A percentile compares a stretch with the other conserved stretches of the same genome.
phyloP scores from a whole-genome alignment of 2,797 vertebrate species.

The Enteromius fasciolatus region DNA sequence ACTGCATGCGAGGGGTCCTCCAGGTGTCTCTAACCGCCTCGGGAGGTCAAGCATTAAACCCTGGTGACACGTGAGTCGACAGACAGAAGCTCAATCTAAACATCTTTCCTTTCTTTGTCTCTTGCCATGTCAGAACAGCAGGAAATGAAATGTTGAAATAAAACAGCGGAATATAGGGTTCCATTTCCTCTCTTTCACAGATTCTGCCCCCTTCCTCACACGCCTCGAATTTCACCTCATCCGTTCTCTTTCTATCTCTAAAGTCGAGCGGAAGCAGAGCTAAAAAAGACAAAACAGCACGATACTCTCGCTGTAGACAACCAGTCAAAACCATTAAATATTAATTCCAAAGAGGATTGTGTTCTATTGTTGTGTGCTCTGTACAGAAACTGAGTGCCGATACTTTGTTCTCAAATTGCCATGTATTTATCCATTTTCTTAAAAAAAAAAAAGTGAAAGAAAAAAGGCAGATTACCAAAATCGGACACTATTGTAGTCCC shows the following conservation, averaged over 20 bases:
- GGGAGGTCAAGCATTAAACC: slow-evolving; percentile 51
- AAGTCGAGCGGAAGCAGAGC: slow-evolving; percentile 52
- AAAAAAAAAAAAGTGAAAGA: slow-evolving; percentile 60
- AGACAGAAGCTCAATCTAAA: slow-evolving; percentile 45
- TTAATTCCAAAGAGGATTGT: slow-evolving; percentile 65
- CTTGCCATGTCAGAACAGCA: slow-evolving; percentile 47
- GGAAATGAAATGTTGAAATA: slow-evolving; percentile 57
- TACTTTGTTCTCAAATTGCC: slow-evolving; percentile 47
- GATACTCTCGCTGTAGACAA: slow-evolving; percentile 55
- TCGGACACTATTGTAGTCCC: slow-evolving; percentile 73
- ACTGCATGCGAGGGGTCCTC: slow-evolving; percentile 36
- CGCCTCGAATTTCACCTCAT: slow-evolving; percentile 57
- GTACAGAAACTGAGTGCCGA: slow-evolving; percentile 34
- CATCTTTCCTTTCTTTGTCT: slow-evolving; percentile 42
- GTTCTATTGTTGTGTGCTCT: slow-evolving; percentile 60
- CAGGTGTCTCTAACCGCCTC: slow-evolving; percentile 25
- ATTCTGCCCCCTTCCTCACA: slow-evolving; percentile 51
- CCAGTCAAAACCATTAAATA: slow-evolving; percentile 71
- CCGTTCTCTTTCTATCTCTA: slow-evolving; percentile 59
- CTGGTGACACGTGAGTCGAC: slow-evolving; percentile 45
- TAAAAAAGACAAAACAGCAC: slow-evolving; percentile 55
- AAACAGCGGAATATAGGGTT: slow-evolving; percentile 58
- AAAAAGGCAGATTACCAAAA: slow-evolving; percentile 69
- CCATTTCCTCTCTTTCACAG: slow-evolving; percentile 51
- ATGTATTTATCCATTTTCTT: slow-evolving; percentile 59